Percentiles rank a stretch among this genome's conserved stretches.
phyloP scores from a whole-genome alignment of 1,140 invertebrate species.

The Tetragnatha versicolor region DNA sequence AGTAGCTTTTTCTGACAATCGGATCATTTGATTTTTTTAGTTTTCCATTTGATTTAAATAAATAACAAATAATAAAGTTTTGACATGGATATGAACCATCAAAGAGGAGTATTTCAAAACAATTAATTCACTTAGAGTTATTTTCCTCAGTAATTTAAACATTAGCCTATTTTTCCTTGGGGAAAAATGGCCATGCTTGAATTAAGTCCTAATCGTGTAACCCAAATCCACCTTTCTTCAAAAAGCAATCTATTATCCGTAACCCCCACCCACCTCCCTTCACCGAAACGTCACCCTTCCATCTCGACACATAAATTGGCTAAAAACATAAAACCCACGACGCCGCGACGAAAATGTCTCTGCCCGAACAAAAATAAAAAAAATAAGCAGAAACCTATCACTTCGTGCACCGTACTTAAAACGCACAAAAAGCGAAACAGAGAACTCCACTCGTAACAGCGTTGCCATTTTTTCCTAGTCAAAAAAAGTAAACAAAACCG shows the following conservation, averaged over 20 bases:
- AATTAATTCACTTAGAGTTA: too few relatives aligned
- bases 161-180: too few relatives aligned
- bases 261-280: not conserved
- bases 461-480: not conserved
- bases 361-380: constrained; percentile 6
- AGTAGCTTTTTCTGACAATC: too few relatives aligned
- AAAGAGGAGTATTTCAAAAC: too few relatives aligned
- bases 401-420: constrained; percentile 43
- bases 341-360: not conserved
- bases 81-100: too few relatives aligned
- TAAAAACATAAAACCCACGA: constrained; percentile 41
- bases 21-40: too few relatives aligned
- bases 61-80: too few relatives aligned
- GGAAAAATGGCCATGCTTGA: too few relatives aligned
- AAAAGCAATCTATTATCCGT: not conserved
- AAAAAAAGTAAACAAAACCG: constrained; percentile 35
- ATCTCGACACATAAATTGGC: constrained; percentile 48
- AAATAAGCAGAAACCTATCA: constrained; percentile 24
- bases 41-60: too few relatives aligned
- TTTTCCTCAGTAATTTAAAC: too few relatives aligned
- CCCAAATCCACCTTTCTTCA: too few relatives aligned
- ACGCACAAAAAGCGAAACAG: constrained; percentile 12
- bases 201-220: too few relatives aligned
- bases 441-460: constrained; percentile 14
- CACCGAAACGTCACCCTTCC: constrained; percentile 22